These are phyloP conservation scores for Microtus pennsylvanicus DNA, from an alignment of 2,113 vertebrate species.

Conservation along the genomic window DNA sequence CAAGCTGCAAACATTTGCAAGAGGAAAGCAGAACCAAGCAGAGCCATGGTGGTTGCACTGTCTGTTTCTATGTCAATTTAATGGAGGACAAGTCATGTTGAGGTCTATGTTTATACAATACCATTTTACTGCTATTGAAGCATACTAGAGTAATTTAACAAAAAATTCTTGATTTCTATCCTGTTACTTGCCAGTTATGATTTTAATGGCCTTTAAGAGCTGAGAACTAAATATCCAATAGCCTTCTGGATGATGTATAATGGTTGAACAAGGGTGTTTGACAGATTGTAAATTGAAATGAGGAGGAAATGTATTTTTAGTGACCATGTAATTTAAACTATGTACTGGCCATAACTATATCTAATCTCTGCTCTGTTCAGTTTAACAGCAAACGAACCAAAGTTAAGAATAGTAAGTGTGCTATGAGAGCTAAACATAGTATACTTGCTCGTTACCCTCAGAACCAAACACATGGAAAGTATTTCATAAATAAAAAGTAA, in stretches of 20 bases:
- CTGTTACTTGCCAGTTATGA: not conserved
- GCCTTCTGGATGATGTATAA: not conserved
- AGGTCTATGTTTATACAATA: not conserved
- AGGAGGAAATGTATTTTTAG: not conserved
- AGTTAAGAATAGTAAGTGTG: constrained; percentile 41
- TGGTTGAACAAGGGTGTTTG: not conserved
- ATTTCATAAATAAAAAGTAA: constrained; percentile 42
- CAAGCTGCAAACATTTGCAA: not conserved
- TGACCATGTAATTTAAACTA: not conserved
- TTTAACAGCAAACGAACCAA: not conserved
- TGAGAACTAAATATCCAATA: not conserved
- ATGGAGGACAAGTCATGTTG: not conserved
- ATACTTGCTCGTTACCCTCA: constrained; percentile 16
- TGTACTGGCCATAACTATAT: not conserved
- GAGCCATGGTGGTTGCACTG: not conserved
- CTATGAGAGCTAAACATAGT: not conserved
- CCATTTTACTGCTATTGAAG: not conserved
- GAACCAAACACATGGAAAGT: not conserved
- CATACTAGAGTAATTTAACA: not conserved
- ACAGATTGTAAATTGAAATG: not conserved
- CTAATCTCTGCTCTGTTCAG: not conserved
- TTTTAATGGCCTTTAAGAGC: not conserved
- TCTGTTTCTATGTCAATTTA: not conserved
- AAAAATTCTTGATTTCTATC: not conserved
- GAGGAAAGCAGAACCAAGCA: not conserved